phyloP scores from a whole-genome alignment of 2,113 vertebrate genomes.

The Rynchops niger region DNA sequence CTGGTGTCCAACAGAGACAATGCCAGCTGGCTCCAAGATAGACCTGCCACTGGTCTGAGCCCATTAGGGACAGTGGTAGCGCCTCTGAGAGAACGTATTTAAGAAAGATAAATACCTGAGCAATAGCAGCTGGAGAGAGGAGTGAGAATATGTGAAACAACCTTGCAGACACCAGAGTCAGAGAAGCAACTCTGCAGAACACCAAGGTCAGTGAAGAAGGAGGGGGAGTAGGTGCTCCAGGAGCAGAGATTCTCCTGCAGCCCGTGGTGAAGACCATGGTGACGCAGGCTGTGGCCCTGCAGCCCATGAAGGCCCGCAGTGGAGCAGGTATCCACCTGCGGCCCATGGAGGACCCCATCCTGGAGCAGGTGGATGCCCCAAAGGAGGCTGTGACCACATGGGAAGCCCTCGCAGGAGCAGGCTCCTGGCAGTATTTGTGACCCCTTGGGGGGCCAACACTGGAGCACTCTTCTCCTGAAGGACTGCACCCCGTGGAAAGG shows the following conservation, averaged over 20 bases:
- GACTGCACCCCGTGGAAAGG: not conserved
- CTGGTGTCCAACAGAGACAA: not conserved
- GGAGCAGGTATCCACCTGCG: not conserved
- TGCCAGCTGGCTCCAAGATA: not conserved
- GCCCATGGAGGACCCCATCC: not conserved
- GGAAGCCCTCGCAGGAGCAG: not conserved
- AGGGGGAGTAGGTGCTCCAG: not conserved
- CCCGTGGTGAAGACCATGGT: not conserved
- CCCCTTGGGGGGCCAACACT: not conserved
- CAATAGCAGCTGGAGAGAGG: not conserved
- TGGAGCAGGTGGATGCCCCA: not conserved
- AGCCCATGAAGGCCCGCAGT: not conserved
- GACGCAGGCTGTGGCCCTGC: not conserved
- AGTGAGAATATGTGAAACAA: not conserved
- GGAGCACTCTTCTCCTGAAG: not conserved
- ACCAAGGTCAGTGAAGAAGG: not conserved
- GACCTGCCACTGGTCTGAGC: not conserved
- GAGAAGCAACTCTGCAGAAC: not conserved
- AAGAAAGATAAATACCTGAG: not conserved
- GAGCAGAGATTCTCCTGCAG: not conserved
- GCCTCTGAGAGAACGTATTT: not conserved
- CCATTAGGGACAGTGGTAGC: not conserved
- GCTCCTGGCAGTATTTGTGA: not conserved
- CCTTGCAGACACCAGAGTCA: not conserved
- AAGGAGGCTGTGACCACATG: not conserved